These are phyloP conservation scores for Pelagia noctiluca DNA, from an alignment of 30 jellyfish, hydroid and myxozoan species.

Conservation along the genomic window DNA sequence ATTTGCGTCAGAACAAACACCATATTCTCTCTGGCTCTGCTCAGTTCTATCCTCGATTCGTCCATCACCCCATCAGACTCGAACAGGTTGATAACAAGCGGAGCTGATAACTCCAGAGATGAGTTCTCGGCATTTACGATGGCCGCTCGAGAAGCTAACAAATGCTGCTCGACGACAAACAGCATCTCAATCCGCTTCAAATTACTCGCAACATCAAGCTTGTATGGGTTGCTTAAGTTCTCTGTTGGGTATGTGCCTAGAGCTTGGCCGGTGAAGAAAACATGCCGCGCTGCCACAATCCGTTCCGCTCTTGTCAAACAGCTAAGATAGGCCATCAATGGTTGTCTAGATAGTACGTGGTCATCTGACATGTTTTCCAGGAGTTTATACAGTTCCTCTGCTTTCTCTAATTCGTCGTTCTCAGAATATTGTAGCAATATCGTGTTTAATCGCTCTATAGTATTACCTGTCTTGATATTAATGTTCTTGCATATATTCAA, in stretches of 20 bases:
- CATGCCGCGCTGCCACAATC: slow-evolving; percentile 42
- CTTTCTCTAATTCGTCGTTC: slow-evolving; percentile 28
- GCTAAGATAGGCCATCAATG: slow-evolving; percentile 60
- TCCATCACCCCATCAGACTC: slow-evolving; percentile 33
- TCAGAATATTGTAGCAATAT: slow-evolving; percentile 39
- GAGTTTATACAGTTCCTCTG: slow-evolving; percentile 22
- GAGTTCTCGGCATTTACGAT: slow-evolving; percentile 1
- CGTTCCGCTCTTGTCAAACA: slow-evolving; percentile 52
- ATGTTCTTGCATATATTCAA: background rate
- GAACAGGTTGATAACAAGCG: slow-evolving; percentile 21
- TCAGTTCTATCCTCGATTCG: slow-evolving; percentile 38
- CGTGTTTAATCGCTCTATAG: slow-evolving; percentile 1
- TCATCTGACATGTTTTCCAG: slow-evolving; percentile 52
- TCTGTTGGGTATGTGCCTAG: slow-evolving; percentile 49
- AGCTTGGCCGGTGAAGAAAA: slow-evolving; percentile 44
- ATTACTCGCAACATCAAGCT: slow-evolving; percentile 33
- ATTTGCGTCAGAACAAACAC: slow-evolving; percentile 22
- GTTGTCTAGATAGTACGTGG: too few species aligned
- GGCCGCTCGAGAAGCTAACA: slow-evolving; percentile 21
- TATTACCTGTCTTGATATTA: slow-evolving; percentile 3
- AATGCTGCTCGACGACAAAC: slow-evolving; percentile 67
- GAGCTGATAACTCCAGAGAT: slow-evolving; percentile 30
- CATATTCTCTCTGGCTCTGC: slow-evolving; percentile 60
- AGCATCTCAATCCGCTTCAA: slow-evolving; percentile 59
- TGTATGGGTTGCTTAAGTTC: slow-evolving; percentile 37